Base-by-base conservation (phyloP, 1,140 invertebrate species). In the Cecropterus lyciades region DNA sequence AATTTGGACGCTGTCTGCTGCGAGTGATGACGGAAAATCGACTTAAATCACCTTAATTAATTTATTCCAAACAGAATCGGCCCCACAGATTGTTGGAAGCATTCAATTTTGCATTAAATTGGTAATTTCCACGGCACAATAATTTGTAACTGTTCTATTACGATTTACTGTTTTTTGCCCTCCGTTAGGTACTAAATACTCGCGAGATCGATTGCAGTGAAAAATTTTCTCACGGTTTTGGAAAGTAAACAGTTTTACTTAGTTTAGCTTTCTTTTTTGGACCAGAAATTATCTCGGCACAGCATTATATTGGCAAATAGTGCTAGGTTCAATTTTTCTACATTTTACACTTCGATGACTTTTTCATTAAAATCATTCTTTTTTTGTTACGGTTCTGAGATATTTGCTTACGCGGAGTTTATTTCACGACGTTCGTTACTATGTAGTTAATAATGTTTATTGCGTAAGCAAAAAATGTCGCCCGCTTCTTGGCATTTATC, bases 41-140 rank as follows among this genome's bases (percentile, higher is more conserved):
- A 72, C 75, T 79, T 77, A 77, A 87, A 87, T 82, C 80, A 79
- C 72, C 70, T 82, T 91, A 89, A 91, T 91, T 89, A 88, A 91
- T 91, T 89, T 87, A 89, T 84, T 85, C 81, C 82, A 87, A 89
- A 89, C 73, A 87, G 62, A 89, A 84, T 84, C 77, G 79, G 73
- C 81, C 82, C 66, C 79, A 84, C 85, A 82, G 79, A 80, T 69
- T 73, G 80, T 79, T 81, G 76, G 73, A 84, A 82, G 76, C 82
- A 88, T 84, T 83, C 76, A 87, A 89, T 89, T 88, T 87, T 85
- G 85, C 85, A 89, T 87, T 87, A 83, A 89, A 86, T 88, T 86
- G 79, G 78, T 87, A 82, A 91, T 91, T 89, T 89, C 75, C 82
- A 89, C 89, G 89, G 87, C 87, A 91, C 85, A 89, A 85, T 89